Evolutionary conservation across 2,113 vertebrate genomes (phyloP), one percentile per base, ranked within the genome.

Genomic region (Plestiodon gilberti): DNA sequence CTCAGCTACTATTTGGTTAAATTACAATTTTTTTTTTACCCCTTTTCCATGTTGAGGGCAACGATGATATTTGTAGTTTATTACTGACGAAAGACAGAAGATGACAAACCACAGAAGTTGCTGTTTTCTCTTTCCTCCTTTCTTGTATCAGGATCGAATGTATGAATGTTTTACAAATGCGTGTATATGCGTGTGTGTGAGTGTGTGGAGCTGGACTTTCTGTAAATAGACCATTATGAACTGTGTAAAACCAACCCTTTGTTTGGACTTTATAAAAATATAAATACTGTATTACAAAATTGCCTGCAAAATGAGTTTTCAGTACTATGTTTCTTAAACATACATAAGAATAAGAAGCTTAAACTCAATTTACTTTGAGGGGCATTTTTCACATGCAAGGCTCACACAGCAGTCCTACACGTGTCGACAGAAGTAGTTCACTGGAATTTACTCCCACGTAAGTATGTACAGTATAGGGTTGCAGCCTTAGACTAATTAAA

Each of bases 241-340:
- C 87, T 93, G 76, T 94, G 95, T 95, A 95, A 90, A 94, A 92
- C 59, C 88, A 94, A 64, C 87, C 91, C 87, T 93, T 94, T 84
- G 90, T 95, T 92, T 92, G 91, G 89, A 92, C 93, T 96, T 96
- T 96, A 95, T 95, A 96, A 95, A 94, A 93, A 94, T 88, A 92
- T 91, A 92, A 90, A 90, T 87, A 81, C 78, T 62, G 82, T 78
- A 89, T 75, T 92, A 94, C 73, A 85, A 94, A 95, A 61, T 33
- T 78, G 79, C 43, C 89, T 88, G 93, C 77, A 48, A 87, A 73
- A 25, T 23, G 20, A 87, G 23, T 13, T 62, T 48, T 84, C 13
- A 17, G 7, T 43, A 17, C 62, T 17, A 18, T 17, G 17, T 52
- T 20, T 1, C 6, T 52, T 62, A 59, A 7, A 5, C 61, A 25